Base-by-base conservation (phyloP, 2,797 vertebrate species). In the Rhodeus uyekii region DNA sequence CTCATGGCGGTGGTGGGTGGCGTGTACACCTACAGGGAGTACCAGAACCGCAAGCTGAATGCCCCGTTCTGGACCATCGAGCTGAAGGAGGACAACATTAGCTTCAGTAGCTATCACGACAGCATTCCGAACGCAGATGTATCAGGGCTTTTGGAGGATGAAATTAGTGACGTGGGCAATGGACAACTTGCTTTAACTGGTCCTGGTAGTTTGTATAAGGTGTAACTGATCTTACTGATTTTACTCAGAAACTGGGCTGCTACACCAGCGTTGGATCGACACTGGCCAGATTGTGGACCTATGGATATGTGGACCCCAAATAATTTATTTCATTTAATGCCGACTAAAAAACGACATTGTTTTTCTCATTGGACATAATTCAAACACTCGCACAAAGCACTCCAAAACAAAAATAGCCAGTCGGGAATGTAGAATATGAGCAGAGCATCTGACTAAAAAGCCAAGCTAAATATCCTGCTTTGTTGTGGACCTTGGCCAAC, bases 21-120 rank as follows among this genome's bases (percentile, higher is more conserved):
- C 5, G 93, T 95, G 24, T 96, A 96, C 85, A 93, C 92, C 86
- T 96, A 96, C 89, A 93, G 95, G n/a, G 95, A 96, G 82, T 96
- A 96, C 87, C 95, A 94, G 81, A 96, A 95, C 90, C 87, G 96
- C 84, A 96, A 96, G 84, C 92, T 96, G 1, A 96, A 95, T 0
- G 96, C 95, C 75, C 96, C 96, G 3, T 96, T 96, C 86, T 96
- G 96, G 96, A 96, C 96, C 91, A 96, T 96, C 78, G 96, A 96
- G 80, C 93, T 96, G 63, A 96, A 96, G 79, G 96, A 96, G 88
- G 96, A 96, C 90, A 96, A 96, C 89, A 96, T 96, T 89, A 96
- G 96, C 78, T 96, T 96, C 83, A 96, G 94, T 91, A 96, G 96
- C 89, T 96, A 96, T 90, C 96, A 96, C 0, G 96, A 96, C 89